These are phyloP conservation scores for Erinaceus europaeus DNA, from an alignment of 2,113 vertebrate species.

Conservation along the genomic window DNA sequence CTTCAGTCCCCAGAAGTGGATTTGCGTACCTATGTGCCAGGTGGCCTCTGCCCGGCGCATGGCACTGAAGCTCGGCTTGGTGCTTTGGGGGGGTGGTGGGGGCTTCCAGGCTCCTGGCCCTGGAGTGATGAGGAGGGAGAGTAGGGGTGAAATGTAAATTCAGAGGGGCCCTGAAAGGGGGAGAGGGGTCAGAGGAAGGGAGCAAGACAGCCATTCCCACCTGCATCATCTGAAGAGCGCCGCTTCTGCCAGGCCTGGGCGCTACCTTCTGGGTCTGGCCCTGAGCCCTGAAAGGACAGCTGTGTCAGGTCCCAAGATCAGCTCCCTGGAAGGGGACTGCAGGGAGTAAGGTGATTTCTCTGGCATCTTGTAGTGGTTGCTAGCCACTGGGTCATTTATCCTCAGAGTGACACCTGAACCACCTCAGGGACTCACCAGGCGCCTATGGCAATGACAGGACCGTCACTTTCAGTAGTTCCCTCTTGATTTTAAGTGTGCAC, in stretches of 20 bases:
- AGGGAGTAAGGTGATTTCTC: neutral
- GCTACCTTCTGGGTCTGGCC: constrained; percentile 64
- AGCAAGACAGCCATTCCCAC: constrained; percentile 21
- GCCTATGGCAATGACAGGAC: too few species aligned
- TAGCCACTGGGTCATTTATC: neutral
- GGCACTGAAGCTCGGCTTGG: constrained; percentile 73
- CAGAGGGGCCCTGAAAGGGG: neutral
- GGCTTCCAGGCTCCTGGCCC: constrained; percentile 77
- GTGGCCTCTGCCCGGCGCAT: constrained; percentile 78
- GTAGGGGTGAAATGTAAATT: neutral
- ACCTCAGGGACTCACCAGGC: neutral
- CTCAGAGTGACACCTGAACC: neutral
- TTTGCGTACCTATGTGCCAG: constrained; percentile 75
- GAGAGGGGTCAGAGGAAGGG: neutral
- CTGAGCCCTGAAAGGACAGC: constrained; percentile 61
- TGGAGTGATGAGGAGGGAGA: neutral
- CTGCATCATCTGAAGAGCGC: constrained; percentile 78
- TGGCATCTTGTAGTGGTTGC: neutral
- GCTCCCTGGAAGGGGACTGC: neutral
- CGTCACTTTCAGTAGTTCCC: neutral
- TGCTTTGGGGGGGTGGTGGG: constrained; percentile 69
- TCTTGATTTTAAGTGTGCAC: neutral
- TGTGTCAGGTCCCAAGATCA: neutral
- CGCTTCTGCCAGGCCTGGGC: constrained; percentile 71
- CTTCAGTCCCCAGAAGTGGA: neutral